Base-by-base conservation (phyloP, 2,113 vertebrate species). In the Paedocypris sp. region DNA sequence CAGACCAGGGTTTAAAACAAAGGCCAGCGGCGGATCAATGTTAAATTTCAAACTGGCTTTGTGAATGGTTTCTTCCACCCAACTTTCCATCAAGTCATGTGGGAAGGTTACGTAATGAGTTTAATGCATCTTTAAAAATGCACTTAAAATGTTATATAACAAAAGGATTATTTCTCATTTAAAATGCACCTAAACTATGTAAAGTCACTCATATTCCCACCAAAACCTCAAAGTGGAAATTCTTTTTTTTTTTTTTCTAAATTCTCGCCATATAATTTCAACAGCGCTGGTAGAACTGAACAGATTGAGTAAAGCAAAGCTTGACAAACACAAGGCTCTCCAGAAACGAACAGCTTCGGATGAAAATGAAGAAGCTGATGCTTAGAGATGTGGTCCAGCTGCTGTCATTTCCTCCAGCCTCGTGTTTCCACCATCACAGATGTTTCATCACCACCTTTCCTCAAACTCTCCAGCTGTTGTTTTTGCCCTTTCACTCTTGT, bases 11-110 rank as follows among this genome's bases (percentile, higher is more conserved):
- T 42, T 29, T 19, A 61, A 65, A 31, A 35, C n/a, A n/a, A 66
- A 42, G 6, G 41, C 10, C 11, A 51, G 57, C 50, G 48, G 41
- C 23, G 32, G 64, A 66, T 66, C 68, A 57, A 66, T 70, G 54
- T n/a, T n/a, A n/a, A n/a, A n/a, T n/a, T n/a, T n/a, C n/a, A 31
- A 56, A 66, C 43, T 57, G 31, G 33, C 35, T 19, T 56, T 6
- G 64, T 22, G 26, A 35, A 60, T 48, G 57, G 50, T 66, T 56
- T 18, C 53, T 31, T 51, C 11, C 5, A 35, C 19, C 7, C 20
- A n/a, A 1, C 6, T 36, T 23, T 35, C 15, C 26, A 18, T 49
- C 4, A 9, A 22, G 29, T 13, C 6, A n/a, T 32, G 4, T 12
- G 11, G 20, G 38, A 52, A n/a, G 12, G 16, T 36, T 19, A 25